Percentiles rank a stretch among this genome's conserved stretches.
Conservation (phyloP, 2,888 invertebrate species). For the Cotesia congregata region DNA sequence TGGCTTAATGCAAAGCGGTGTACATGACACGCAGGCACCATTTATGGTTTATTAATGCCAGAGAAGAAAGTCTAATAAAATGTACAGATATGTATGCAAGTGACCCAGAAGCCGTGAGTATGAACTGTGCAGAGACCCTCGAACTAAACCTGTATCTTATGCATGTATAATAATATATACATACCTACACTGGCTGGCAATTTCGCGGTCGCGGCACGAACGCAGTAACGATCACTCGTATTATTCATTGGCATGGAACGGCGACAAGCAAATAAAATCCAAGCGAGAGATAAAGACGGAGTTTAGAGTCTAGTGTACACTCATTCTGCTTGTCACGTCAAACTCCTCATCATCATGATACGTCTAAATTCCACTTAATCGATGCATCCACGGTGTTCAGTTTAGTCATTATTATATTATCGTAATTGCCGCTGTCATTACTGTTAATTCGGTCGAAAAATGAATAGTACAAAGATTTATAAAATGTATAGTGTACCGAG, state of each 20-base stretch:
- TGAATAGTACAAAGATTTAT: no score
- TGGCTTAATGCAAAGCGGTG: neutral
- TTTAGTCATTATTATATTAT: constrained; percentile 1
- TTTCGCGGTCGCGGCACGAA: constrained; percentile 39
- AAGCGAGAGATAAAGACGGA: constrained; percentile 5
- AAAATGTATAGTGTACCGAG: no score
- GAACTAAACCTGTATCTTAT: constrained; percentile 26
- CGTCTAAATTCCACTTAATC: constrained; percentile 30
- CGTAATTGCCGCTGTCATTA: constrained; percentile 14
- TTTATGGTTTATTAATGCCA: constrained; percentile 58
- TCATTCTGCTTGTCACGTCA: constrained; percentile 34
- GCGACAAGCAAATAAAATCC: constrained; percentile 26
- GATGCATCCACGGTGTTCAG: constrained; percentile 11
- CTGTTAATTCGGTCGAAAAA: neutral
- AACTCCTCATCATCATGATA: constrained; percentile 28
- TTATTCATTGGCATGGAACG: constrained; percentile 38
- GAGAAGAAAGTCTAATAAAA: constrained; percentile 47
- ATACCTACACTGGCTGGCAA: constrained; percentile 30
- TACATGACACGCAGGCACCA: constrained; percentile 40
- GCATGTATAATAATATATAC: neutral
- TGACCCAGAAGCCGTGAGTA: constrained; percentile 54
- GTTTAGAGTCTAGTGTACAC: constrained; percentile 24
- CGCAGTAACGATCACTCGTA: constrained; percentile 36
- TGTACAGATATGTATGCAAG: constrained; percentile 28
- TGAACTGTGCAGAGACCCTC: constrained; percentile 19